phyloP scores from a whole-genome alignment of 2,113 vertebrate genomes.

The Sphaerodactylus townsendi region DNA sequence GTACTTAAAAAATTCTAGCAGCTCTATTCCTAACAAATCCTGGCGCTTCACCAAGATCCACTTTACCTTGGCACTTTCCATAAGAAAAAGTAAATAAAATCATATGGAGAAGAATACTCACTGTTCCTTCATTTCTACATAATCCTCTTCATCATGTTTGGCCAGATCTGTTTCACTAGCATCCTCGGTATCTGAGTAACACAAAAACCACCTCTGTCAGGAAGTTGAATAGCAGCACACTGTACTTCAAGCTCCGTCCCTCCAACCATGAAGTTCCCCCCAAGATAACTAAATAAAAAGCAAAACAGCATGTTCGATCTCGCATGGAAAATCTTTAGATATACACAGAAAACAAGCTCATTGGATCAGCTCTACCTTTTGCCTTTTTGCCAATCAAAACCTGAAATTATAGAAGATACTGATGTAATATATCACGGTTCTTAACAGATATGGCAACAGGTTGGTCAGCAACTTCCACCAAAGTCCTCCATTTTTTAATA shows the following conservation, averaged over 20 bases:
- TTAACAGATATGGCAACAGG: not conserved
- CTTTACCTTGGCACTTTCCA: not conserved
- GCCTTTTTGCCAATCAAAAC: not conserved
- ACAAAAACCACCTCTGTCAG: not conserved
- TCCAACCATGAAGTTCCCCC: too few species aligned
- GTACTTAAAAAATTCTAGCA: not conserved
- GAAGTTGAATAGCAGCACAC: not conserved
- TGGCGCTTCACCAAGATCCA: not conserved
- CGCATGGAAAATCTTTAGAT: not conserved
- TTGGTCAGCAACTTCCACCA: not conserved
- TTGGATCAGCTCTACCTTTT: not conserved
- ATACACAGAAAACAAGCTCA: not conserved
- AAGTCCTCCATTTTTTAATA: not conserved
- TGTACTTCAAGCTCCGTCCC: not conserved
- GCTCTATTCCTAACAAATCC: not conserved
- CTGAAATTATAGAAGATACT: not conserved
- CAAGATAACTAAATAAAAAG: not conserved
- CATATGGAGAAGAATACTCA: slow-evolving; percentile 71
- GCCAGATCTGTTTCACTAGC: slow-evolving; percentile 97
- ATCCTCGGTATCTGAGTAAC: slow-evolving; percentile 91
- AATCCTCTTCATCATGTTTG: slow-evolving; percentile 95
- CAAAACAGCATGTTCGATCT: not conserved
- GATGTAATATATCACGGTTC: not conserved
- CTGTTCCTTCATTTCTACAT: slow-evolving; percentile 98
- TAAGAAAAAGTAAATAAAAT: not conserved